Percentiles rank a stretch among this genome's conserved stretches.
Evolutionary conservation across 2,113 vertebrate genomes (phyloP).

Genomic region (Nerophis ophidion): DNA sequence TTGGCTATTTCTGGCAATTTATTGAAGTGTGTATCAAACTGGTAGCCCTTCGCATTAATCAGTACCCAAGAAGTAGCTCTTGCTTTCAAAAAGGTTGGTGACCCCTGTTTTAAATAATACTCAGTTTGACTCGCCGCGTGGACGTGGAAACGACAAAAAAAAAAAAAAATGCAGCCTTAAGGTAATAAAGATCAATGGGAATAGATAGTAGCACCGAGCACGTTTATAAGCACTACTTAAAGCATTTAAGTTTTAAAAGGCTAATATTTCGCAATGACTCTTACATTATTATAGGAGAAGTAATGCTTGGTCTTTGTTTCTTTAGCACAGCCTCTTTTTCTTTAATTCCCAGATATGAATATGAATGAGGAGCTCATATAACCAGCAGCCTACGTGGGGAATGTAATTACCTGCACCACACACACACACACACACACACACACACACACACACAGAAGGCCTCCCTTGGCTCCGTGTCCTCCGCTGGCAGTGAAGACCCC

Average conservation of each 20-base stretch:
- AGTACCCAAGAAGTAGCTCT: too few relatives aligned
- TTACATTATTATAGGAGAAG: neutral
- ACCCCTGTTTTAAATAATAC: too few relatives aligned
- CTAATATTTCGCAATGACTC: neutral
- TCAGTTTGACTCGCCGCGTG: too few relatives aligned
- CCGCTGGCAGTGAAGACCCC: constrained; percentile 2
- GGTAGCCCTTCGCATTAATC: too few relatives aligned
- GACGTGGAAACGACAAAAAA: too few relatives aligned
- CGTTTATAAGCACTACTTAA: neutral
- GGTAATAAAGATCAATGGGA: too few relatives aligned
- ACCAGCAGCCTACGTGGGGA: neutral
- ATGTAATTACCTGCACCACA: neutral
- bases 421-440: neutral
- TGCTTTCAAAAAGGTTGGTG: too few relatives aligned
- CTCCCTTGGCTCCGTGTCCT: neutral
- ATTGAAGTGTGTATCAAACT: too few relatives aligned
- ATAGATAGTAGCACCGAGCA: neutral
- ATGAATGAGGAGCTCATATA: constrained; percentile 4
- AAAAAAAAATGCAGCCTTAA: too few relatives aligned
- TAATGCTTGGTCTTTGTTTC: neutral
- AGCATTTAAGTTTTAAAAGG: neutral
- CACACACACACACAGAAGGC: neutral
- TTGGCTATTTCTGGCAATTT: too few relatives aligned
- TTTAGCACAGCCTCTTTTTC: neutral
- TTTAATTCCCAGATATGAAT: constrained; percentile 1